phyloP scores from a whole-genome alignment of 2,888 invertebrate genomes.

The Danaus chrysippus region DNA sequence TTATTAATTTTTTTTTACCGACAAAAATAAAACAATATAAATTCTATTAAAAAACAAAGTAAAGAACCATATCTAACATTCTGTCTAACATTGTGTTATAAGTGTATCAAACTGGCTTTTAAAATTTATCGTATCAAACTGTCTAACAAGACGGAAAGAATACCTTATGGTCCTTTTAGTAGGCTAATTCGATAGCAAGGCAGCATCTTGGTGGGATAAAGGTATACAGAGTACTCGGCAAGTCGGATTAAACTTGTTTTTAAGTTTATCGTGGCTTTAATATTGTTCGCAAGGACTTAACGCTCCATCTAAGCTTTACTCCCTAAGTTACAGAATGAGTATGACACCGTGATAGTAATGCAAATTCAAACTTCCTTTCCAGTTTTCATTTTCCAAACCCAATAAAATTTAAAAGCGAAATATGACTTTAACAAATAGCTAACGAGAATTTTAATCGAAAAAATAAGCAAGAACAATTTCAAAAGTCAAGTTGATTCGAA shows the following conservation, averaged over 20 bases:
- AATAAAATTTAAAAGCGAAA: conserved; percentile 7
- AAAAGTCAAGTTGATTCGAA: too few species aligned
- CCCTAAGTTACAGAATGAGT: conserved; percentile 45
- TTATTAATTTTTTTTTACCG: too few species aligned
- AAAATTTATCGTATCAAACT: conserved; percentile 8
- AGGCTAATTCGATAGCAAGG: conserved; percentile 63
- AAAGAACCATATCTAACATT: too few species aligned
- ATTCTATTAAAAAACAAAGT: too few species aligned
- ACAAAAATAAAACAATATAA: too few species aligned
- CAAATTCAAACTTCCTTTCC: conserved; percentile 25
- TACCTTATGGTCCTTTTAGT: conserved; percentile 44
- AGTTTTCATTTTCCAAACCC: conserved; percentile 8
- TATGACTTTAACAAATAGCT: not conserved
- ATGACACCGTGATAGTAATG: conserved; percentile 27
- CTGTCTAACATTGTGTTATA: not conserved
- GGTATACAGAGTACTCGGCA: conserved; percentile 57
- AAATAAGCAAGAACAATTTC: too few species aligned
- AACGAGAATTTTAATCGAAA: not conserved
- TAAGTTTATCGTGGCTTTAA: conserved; percentile 75
- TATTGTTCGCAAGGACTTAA: conserved; percentile 72
- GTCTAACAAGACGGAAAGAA: conserved; percentile 23
- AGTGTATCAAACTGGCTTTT: conserved; percentile 4
- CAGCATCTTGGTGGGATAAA: conserved; percentile 56
- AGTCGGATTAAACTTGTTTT: conserved; percentile 75
- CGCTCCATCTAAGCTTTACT: conserved; percentile 57